Conservation (phyloP, 2,113 vertebrate species). For the Tichodroma muraria region DNA sequence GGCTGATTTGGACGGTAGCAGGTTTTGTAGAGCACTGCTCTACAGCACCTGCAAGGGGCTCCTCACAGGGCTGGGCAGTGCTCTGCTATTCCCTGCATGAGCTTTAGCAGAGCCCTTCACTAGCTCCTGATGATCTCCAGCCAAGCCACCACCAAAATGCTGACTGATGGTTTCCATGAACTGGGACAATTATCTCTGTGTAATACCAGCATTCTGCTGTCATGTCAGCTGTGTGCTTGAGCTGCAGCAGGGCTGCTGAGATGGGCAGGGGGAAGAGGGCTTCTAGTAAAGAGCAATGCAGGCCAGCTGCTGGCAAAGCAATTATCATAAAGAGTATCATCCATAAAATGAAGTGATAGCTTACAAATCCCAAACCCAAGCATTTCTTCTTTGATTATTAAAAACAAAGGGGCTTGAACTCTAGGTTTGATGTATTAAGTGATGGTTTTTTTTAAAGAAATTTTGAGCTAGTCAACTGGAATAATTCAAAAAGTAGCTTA, state of each 20-base stretch:
- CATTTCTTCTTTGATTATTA: not conserved
- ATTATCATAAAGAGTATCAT: not conserved
- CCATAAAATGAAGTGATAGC: not conserved
- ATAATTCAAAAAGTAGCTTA: not conserved
- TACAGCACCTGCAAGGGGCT: not conserved
- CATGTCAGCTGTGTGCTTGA: not conserved
- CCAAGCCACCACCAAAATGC: not conserved
- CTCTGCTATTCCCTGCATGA: not conserved
- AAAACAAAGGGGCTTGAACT: slow-evolving; percentile 3
- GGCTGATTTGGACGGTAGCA: too few species aligned
- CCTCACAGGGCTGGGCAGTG: not conserved
- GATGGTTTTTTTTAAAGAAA: not conserved
- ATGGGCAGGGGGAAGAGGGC: not conserved
- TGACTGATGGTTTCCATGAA: not conserved
- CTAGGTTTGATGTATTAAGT: not conserved
- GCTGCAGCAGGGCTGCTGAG: not conserved
- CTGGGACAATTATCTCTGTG: not conserved
- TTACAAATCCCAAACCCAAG: not conserved
- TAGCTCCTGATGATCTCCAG: not conserved
- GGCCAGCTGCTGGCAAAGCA: not conserved
- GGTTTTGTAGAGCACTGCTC: not conserved
- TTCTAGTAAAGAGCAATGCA: not conserved
- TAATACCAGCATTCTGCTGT: not conserved
- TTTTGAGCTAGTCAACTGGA: not conserved
- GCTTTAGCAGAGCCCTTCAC: fast-evolving